Evolutionary conservation across 2,797 vertebrate genomes (phyloP).

Genomic region (Luscinia megarhynchos): DNA sequence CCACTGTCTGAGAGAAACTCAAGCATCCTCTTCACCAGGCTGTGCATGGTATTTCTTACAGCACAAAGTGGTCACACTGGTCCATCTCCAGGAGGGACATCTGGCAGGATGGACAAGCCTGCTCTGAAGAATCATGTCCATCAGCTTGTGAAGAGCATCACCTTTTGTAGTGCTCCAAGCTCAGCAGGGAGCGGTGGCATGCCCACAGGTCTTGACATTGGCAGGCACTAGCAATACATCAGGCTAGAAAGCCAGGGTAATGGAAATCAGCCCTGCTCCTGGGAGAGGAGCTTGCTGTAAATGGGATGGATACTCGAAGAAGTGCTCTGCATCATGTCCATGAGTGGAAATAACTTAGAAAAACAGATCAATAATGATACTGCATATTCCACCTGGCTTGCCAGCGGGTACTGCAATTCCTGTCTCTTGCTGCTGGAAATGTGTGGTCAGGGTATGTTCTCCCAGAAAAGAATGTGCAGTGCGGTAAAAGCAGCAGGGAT

Average conservation of each 20-base stretch:
- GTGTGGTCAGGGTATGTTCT: not conserved
- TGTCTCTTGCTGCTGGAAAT: not conserved
- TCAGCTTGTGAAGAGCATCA: not conserved
- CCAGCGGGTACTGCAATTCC: not conserved
- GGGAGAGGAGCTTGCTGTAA: not conserved
- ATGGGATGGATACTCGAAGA: not conserved
- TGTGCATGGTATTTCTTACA: not conserved
- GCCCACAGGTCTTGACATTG: fast-evolving
- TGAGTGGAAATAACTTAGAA: not conserved
- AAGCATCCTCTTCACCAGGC: not conserved
- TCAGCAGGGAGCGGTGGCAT: not conserved
- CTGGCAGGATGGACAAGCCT: not conserved
- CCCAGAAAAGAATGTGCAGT: not conserved
- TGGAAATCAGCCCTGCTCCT: not conserved
- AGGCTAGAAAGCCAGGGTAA: not conserved
- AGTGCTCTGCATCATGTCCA: not conserved
- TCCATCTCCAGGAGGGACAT: not conserved
- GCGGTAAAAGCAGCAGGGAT: not conserved
- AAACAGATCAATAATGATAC: not conserved
- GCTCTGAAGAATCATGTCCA: fast-evolving
- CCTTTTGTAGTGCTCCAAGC: not conserved
- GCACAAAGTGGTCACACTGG: fast-evolving
- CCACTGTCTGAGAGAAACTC: not conserved
- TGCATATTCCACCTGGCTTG: not conserved
- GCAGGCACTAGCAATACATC: not conserved